phyloP scores from a whole-genome alignment of 2,888 invertebrate species.

The Odontothrips loti region DNA sequence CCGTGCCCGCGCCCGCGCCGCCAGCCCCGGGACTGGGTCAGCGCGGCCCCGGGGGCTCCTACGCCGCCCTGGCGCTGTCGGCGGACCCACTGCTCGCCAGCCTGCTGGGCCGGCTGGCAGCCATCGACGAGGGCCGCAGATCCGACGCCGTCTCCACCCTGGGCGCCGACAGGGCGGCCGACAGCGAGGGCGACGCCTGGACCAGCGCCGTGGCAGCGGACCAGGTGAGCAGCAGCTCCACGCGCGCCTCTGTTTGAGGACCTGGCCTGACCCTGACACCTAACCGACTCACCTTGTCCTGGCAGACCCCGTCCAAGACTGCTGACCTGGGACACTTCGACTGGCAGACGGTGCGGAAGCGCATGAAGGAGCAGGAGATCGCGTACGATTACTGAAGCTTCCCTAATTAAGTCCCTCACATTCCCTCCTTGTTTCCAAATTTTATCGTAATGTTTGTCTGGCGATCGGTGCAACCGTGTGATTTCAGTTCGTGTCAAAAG shows the following conservation, averaged over 20 bases:
- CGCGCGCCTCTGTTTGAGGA: too few species aligned
- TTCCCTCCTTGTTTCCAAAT: not conserved
- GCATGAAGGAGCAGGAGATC: constrained; percentile 13
- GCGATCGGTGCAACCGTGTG: not conserved
- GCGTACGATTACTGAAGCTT: not conserved
- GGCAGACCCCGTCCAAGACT: not conserved
- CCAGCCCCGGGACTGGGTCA: not conserved
- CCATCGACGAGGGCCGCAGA: not conserved
- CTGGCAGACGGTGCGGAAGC: not conserved
- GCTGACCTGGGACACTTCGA: not conserved
- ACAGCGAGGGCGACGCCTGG: not conserved
- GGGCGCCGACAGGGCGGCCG: not conserved
- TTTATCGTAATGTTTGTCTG: not conserved
- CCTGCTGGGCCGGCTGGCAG: not conserved
- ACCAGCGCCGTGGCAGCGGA: not conserved
- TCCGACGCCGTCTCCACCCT: not conserved
- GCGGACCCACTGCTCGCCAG: not conserved
- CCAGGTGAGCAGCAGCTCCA: not conserved
- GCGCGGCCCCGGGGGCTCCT: not conserved
- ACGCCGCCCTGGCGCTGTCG: not conserved
- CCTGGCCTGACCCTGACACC: too few species aligned
- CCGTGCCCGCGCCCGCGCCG: not conserved
- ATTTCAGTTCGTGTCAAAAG: not conserved
- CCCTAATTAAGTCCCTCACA: not conserved
- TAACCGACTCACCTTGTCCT: not conserved